Conservation (phyloP, 1,140 invertebrate genomes). For the Campoletis sonorensis region DNA sequence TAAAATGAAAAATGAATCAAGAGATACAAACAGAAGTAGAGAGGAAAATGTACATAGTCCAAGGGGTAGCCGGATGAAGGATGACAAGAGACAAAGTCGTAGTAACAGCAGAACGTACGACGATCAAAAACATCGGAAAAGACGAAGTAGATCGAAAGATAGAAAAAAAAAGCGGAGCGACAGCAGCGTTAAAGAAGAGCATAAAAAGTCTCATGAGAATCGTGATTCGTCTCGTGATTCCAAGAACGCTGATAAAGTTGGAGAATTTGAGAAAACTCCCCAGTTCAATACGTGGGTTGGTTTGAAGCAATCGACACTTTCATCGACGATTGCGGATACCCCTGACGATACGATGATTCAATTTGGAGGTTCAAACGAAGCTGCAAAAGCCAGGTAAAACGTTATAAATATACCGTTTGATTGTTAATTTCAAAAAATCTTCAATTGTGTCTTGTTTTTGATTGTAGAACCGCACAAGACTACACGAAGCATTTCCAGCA, state of each 20-base stretch:
- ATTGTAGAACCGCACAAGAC: slow-evolving; percentile 67
- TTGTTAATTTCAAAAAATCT: no score
- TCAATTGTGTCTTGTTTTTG: neutral
- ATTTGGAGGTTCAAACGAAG: neutral
- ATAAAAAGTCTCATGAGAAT: slow-evolving; percentile 3
- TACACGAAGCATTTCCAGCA: slow-evolving; percentile 67
- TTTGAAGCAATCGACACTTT: neutral
- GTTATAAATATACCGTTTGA: neutral
- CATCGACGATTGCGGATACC: neutral
- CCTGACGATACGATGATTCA: neutral
- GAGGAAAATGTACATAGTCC: neutral
- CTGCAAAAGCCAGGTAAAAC: neutral
- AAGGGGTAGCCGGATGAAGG: slow-evolving; percentile 7
- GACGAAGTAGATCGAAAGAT: slow-evolving; percentile 7
- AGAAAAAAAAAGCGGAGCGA: slow-evolving; percentile 19
- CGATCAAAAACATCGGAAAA: neutral
- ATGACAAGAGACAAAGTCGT: neutral
- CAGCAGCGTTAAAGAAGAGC: slow-evolving; percentile 1
- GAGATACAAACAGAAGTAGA: neutral
- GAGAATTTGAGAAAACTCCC: neutral
- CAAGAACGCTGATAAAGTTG: neutral
- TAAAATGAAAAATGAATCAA: slow-evolving; percentile 41
- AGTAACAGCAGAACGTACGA: neutral
- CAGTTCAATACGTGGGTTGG: neutral
- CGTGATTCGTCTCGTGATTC: neutral